A percentile compares a stretch with the other conserved stretches of the same genome.
Conservation (phyloP, 2,113 vertebrate species). For the Clinocottus analis region DNA sequence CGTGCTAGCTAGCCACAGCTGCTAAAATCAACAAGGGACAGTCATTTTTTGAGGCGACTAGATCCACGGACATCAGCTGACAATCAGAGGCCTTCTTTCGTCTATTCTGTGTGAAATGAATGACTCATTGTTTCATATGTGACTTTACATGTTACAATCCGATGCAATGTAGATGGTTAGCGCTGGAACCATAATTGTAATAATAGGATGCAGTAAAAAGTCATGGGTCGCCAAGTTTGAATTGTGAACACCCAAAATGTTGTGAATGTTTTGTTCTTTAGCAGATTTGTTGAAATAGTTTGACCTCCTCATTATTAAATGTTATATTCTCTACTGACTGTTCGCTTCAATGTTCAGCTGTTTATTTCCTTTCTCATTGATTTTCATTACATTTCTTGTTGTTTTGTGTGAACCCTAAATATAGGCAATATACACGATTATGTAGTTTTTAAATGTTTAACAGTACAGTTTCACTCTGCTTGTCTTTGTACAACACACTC, state of each 20-base stretch:
- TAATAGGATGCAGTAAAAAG: neutral
- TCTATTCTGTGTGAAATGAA: neutral
- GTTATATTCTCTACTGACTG: neutral
- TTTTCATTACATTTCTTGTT: neutral
- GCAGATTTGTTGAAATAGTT: neutral
- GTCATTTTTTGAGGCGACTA: neutral
- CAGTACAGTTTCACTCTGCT: neutral
- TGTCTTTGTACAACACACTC: neutral
- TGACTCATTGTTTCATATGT: neutral
- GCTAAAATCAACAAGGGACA: neutral
- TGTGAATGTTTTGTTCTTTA: too few species aligned
- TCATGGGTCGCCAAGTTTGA: too few species aligned
- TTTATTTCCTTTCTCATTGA: neutral
- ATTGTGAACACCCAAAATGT: too few species aligned
- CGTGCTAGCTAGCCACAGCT: neutral
- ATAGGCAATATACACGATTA: neutral
- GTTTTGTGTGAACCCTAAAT: neutral
- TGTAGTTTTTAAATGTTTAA: neutral
- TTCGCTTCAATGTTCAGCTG: neutral
- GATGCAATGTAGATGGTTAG: neutral
- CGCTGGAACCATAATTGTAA: neutral
- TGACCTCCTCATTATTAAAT: neutral
- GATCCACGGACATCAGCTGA: neutral
- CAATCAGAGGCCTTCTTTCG: neutral
- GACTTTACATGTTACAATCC: neutral